These are phyloP conservation scores for Paedocypris micromegethes DNA, from an alignment of 2,797 vertebrate genomes.

Conservation along the genomic window DNA sequence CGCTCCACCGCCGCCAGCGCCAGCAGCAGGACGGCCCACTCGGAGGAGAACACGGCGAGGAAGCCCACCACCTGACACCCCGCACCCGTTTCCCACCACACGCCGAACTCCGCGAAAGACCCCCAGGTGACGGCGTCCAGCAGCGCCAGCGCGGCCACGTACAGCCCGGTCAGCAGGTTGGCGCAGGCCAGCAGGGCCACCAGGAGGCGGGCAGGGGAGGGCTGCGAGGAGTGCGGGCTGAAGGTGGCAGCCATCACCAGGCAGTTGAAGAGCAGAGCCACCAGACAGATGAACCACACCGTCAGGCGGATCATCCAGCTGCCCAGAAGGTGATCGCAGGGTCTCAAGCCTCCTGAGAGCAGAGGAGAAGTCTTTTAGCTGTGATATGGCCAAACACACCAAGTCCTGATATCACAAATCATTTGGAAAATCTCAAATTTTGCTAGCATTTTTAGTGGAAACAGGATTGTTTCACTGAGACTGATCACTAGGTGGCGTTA, in stretches of 20 bases:
- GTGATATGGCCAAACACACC: no score
- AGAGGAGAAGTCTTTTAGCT: slow-evolving; percentile 1
- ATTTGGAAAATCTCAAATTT: no score
- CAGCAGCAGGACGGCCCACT: slow-evolving; percentile 86
- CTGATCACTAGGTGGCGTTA: no score
- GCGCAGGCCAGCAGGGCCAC: slow-evolving; percentile 86
- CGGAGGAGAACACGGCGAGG: slow-evolving; percentile 88
- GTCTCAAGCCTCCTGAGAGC: slow-evolving; percentile 89
- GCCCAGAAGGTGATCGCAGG: slow-evolving; percentile 90
- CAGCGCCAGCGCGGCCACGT: slow-evolving; percentile 82
- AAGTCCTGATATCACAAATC: no score
- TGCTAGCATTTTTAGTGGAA: no score
- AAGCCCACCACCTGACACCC: slow-evolving; percentile 85
- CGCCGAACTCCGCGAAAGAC: slow-evolving; percentile 86
- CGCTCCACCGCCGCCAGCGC: slow-evolving; percentile 86
- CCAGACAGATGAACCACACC: slow-evolving; percentile 97
- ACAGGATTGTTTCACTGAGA: no score
- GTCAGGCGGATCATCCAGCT: slow-evolving; percentile 99
- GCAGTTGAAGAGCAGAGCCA: slow-evolving; percentile 87
- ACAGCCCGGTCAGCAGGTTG: slow-evolving; percentile 89
- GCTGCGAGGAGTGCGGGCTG: slow-evolving; percentile 58
- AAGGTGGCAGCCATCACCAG: slow-evolving; percentile 86
- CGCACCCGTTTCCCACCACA: slow-evolving; percentile 92
- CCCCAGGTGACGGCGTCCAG: slow-evolving; percentile 91
- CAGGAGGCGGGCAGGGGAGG: slow-evolving; percentile 79